Evolutionary conservation across 2,888 invertebrate species (phyloP).

Genomic region (Limnephilus rhombicus): DNA sequence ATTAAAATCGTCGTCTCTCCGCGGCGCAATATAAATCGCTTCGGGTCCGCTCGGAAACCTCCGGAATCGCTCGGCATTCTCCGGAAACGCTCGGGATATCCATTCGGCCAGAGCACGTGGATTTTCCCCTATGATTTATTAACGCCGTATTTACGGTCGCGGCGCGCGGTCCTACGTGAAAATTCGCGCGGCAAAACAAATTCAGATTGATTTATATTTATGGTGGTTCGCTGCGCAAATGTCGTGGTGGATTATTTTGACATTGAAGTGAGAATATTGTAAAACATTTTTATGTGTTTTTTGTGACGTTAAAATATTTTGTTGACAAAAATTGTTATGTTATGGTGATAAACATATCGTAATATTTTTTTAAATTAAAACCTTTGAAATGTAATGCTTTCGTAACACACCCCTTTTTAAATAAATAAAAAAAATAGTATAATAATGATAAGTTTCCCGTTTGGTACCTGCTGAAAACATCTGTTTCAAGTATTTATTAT

Average conservation of each 20-base stretch:
- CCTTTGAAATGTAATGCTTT: no score
- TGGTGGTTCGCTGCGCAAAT: not conserved
- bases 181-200: constrained; percentile 50
- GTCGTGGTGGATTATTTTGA: constrained; percentile 4
- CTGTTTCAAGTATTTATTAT: not conserved
- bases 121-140: constrained; percentile 58
- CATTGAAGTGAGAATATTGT: not conserved
- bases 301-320: not conserved
- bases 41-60: constrained; percentile 41
- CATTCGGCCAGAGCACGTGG: constrained; percentile 49
- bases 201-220: constrained; percentile 31
- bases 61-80: constrained; percentile 40
- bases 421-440: no score
- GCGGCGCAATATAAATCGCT: constrained; percentile 48
- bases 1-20: constrained; percentile 58
- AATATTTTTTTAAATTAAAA: not conserved
- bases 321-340: not conserved
- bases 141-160: constrained; percentile 50
- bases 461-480: not conserved
- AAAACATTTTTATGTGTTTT: not conserved
- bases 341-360: not conserved
- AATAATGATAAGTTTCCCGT: not conserved
- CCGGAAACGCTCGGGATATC: not conserved
- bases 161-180: constrained; percentile 50
- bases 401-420: no score